Evolutionary conservation across 2,888 invertebrate species (phyloP).

Genomic region (Macrophya annulata): DNA sequence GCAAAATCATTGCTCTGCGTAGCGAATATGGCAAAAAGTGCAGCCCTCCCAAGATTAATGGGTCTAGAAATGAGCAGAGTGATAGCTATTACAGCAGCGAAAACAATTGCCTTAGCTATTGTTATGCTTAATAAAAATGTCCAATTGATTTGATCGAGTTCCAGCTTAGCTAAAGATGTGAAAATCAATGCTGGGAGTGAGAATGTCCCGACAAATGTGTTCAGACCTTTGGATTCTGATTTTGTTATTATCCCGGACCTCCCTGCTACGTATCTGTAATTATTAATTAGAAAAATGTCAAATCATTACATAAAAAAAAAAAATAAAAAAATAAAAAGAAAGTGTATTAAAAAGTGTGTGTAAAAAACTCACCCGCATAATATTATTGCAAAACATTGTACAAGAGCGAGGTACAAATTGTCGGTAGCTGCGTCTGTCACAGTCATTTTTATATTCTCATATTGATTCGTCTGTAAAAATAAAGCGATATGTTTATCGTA

Average conservation of each 20-base stretch:
- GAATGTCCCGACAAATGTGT: conserved; percentile 96
- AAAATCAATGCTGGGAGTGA: conserved; percentile 96
- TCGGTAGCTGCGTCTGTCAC: conserved; percentile 81
- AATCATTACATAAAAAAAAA: background rate
- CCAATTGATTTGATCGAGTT: conserved; percentile 94
- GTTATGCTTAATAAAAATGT: conserved; percentile 92
- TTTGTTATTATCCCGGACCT: conserved; percentile 90
- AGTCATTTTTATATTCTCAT: background rate
- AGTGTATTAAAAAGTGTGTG: background rate
- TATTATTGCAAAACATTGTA: conserved; percentile 95
- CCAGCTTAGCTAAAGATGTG: conserved; percentile 91
- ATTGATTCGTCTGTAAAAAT: background rate
- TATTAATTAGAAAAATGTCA: conserved; percentile 13
- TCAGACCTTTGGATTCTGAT: conserved; percentile 93
- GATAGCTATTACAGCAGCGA: conserved; percentile 89
- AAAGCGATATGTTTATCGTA: background rate
- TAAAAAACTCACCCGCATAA: conserved; percentile 89
- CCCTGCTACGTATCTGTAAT: conserved; percentile 90
- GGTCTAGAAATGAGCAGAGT: conserved; percentile 91
- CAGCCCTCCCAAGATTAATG: conserved; percentile 91
- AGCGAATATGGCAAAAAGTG: conserved; percentile 96
- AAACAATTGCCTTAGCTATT: conserved; percentile 92
- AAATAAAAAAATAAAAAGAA: conserved; percentile 16
- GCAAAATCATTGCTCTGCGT: conserved; percentile 99
- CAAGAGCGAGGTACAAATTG: conserved; percentile 93